Conservation (phyloP, 2,888 invertebrate species). For the Apamea crenata region DNA sequence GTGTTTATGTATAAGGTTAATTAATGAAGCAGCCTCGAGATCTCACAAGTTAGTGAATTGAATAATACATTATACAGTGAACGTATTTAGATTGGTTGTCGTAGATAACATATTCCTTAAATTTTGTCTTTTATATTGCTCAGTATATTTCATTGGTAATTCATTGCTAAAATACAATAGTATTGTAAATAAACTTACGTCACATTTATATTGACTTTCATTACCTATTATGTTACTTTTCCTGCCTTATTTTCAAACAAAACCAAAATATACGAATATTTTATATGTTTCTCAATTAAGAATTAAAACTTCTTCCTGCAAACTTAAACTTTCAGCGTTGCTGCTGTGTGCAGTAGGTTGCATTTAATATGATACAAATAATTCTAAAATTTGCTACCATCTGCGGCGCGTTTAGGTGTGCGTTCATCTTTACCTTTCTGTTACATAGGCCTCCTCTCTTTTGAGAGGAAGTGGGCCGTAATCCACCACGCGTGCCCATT, state of each 20-base stretch:
- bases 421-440: background rate
- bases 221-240: constrained; percentile 18
- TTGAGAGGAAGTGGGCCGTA: no score
- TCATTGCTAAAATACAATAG: constrained; percentile 51
- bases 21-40: constrained; percentile 45
- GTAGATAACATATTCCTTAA: constrained; percentile 35
- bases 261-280: background rate
- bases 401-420: background rate
- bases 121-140: constrained; percentile 51
- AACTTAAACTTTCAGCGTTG: background rate
- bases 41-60: constrained; percentile 56
- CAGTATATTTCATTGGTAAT: constrained; percentile 39
- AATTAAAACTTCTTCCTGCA: background rate
- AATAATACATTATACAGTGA: constrained; percentile 39
- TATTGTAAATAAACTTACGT: constrained; percentile 64
- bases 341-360: background rate
- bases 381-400: background rate
- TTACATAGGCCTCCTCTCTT: no score
- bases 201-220: constrained; percentile 54
- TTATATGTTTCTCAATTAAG: background rate
- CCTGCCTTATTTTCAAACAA: background rate
- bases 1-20: constrained; percentile 43
- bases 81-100: constrained; percentile 36
- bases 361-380: background rate
- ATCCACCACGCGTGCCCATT: no score